A percentile compares a stretch with the other conserved stretches of the same genome.
These are phyloP conservation scores for Sylvia atricapilla DNA, from an alignment of 2,113 vertebrate genomes.

Conservation along the genomic window DNA sequence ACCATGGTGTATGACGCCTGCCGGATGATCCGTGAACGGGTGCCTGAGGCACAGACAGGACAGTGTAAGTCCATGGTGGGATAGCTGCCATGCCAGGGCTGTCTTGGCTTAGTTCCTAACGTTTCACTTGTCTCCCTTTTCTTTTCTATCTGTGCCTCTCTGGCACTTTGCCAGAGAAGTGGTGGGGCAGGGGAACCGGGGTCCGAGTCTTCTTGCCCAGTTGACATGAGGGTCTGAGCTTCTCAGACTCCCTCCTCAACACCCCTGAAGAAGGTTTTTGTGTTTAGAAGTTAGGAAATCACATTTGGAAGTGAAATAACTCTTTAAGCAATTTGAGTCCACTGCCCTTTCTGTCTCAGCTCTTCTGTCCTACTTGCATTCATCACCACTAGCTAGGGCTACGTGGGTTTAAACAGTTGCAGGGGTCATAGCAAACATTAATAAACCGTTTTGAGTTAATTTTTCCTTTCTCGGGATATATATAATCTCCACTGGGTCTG, in stretches of 20 bases:
- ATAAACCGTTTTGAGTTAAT: neutral
- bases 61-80: slow-evolving; percentile 81
- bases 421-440: neutral
- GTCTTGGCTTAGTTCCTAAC: neutral
- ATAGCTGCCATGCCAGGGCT: accelerated
- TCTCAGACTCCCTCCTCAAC: accelerated
- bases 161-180: neutral
- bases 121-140: neutral
- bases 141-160: neutral
- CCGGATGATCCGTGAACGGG: slow-evolving; percentile 92
- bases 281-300: neutral
- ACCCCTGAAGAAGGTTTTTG: neutral
- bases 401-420: neutral
- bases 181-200: accelerated
- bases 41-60: slow-evolving; percentile 91
- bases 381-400: neutral
- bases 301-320: neutral
- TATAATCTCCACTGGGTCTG: neutral
- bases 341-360: neutral
- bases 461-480: neutral
- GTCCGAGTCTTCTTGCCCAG: neutral
- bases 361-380: neutral
- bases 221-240: neutral
- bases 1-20: slow-evolving; percentile 97
- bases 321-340: neutral